These are phyloP conservation scores for Troides aeacus DNA, from an alignment of 2,888 invertebrate genomes.

Conservation along the genomic window DNA sequence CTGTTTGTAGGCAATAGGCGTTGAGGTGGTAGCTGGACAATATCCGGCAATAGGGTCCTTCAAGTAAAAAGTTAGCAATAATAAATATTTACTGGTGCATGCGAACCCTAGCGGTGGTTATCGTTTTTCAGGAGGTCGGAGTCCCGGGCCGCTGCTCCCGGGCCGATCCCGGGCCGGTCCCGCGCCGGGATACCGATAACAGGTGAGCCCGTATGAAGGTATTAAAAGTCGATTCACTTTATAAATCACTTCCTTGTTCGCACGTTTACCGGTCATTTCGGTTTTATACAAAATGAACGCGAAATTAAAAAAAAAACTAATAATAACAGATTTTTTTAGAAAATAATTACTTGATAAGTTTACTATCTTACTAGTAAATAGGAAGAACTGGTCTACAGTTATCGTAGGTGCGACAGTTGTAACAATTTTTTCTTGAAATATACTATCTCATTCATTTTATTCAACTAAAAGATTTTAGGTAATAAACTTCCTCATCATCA, in stretches of 20 bases:
- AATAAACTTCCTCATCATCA: too few species aligned
- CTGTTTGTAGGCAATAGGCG: too few species aligned
- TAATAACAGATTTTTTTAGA: too few species aligned
- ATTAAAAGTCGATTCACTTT: constrained; percentile 31
- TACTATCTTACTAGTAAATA: too few species aligned
- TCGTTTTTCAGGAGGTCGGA: constrained; percentile 29
- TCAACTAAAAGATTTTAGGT: too few species aligned
- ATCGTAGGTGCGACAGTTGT: too few species aligned
- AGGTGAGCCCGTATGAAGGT: constrained; percentile 29
- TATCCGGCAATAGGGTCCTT: too few species aligned
- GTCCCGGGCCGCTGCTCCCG: background rate
- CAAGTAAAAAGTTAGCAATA: background rate
- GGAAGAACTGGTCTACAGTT: too few species aligned
- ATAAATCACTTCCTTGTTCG: constrained; percentile 30
- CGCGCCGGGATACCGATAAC: constrained; percentile 30
- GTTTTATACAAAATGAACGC: constrained; percentile 2
- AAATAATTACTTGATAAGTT: background rate
- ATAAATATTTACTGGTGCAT: background rate
- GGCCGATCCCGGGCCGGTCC: constrained; percentile 16
- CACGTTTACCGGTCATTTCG: constrained; percentile 23
- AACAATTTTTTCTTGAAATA: too few species aligned
- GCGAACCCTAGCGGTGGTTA: constrained; percentile 25
- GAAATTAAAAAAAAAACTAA: background rate
- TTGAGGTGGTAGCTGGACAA: too few species aligned
- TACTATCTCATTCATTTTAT: too few species aligned